These are phyloP conservation scores for Tiliacea citrago DNA, from an alignment of 2,888 invertebrate species.

Conservation along the genomic window DNA sequence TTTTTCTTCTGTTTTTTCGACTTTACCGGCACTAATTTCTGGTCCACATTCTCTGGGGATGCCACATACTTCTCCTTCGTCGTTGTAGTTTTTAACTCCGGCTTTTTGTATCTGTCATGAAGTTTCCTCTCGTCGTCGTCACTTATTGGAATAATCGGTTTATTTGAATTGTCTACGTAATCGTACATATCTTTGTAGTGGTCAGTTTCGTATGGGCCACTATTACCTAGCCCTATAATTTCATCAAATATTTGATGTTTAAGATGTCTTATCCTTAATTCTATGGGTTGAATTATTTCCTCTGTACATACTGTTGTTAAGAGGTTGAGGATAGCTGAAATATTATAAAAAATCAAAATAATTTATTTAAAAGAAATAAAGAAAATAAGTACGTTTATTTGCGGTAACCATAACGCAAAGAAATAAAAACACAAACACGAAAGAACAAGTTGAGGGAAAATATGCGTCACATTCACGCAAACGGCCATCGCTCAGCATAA, in stretches of 20 bases:
- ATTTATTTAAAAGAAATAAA: too few relatives aligned
- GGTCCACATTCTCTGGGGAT: accelerated
- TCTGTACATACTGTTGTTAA: conserved; percentile 2
- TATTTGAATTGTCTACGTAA: conserved; percentile 54
- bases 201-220: background rate
- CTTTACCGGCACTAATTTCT: background rate
- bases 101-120: conserved; percentile 52
- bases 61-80: background rate
- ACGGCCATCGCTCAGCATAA: too few relatives aligned
- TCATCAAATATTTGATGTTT: conserved; percentile 50
- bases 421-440: too few relatives aligned
- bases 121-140: conserved; percentile 64
- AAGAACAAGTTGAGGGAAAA: too few relatives aligned
- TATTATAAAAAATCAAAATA: background rate
- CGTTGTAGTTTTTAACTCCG: conserved; percentile 47
- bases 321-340: conserved; percentile 21
- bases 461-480: too few relatives aligned
- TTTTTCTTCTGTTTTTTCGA: background rate
- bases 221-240: background rate
- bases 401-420: too few relatives aligned
- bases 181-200: conserved; percentile 39
- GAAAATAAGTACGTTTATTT: too few relatives aligned
- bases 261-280: conserved; percentile 55
- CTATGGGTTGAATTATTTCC: conserved; percentile 37
- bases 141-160: conserved; percentile 65